A percentile compares a stretch with the other conserved stretches of the same genome.
These are phyloP conservation scores for Glossosoma conforme DNA, from an alignment of 1,140 invertebrate genomes.

Conservation along the genomic window DNA sequence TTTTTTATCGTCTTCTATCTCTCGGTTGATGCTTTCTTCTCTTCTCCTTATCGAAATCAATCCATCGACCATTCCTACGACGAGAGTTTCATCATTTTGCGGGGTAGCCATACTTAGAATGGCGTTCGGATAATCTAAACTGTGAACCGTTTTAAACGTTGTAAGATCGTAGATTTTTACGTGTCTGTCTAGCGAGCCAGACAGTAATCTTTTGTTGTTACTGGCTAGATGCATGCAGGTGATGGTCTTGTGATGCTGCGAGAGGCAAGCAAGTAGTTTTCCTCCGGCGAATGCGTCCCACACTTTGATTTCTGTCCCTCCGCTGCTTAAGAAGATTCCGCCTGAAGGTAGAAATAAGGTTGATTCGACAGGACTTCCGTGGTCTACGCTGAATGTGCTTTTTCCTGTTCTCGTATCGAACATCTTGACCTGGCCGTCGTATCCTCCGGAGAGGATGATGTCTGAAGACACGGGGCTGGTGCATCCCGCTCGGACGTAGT, in stretches of 20 bases:
- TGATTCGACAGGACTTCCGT: constrained; percentile 87
- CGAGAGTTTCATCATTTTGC: constrained; percentile 76
- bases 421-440: constrained; percentile 86
- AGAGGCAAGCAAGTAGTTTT: constrained; percentile 71
- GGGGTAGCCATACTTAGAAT: constrained; percentile 81
- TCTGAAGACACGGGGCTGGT: constrained; percentile 71
- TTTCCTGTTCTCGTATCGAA: constrained; percentile 78
- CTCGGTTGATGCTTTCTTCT: constrained; percentile 52
- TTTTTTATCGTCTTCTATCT: constrained; percentile 35
- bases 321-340: constrained; percentile 86
- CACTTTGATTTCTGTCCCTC: constrained; percentile 86
- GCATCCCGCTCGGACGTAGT: constrained; percentile 79
- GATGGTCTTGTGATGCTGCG: constrained; percentile 91
- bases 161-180: constrained; percentile 91
- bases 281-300: constrained; percentile 90
- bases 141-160: constrained; percentile 83
- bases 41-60: constrained; percentile 79
- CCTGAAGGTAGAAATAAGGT: constrained; percentile 85
- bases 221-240: constrained; percentile 76
- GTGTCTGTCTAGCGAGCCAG: constrained; percentile 87
- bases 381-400: constrained; percentile 72
- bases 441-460: constrained; percentile 82
- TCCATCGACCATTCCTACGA: constrained; percentile 89
- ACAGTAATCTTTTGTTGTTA: constrained; percentile 76
- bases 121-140: constrained; percentile 84